Base-by-base conservation (phyloP, 2,888 invertebrate species). In the Octodonta nipae region DNA sequence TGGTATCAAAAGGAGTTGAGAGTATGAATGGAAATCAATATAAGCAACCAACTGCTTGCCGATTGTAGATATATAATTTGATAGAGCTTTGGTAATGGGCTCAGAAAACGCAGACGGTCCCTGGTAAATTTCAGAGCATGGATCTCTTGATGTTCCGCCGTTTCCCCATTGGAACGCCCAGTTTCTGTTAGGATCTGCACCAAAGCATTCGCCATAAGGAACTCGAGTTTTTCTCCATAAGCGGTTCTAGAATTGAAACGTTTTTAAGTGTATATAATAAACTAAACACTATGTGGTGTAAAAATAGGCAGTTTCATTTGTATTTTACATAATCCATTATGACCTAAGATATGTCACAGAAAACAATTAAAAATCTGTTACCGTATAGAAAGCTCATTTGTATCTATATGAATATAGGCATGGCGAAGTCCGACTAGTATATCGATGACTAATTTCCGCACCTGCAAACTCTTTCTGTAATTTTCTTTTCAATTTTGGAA, bases 111-210 rank as follows among this genome's bases (percentile, higher is more conserved):
- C 67, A 1, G 53, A 54, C 1, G 65, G 61, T 5, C 86, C 86
- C 6, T 75, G 75, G 51, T 68, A 85, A 1, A 60, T 70, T 3
- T 80, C 73, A 0, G 67, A 50, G 43, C 81, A 75, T 1, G 76
- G 67, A 27, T 64, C 44, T 1, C 38, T 53, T 40, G 72, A 75
- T 1, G 73, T 60, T 8, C 49, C 79, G 6, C 45, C 78, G 15
- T 66, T 62, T 14, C 65, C 66, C 79, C 79, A 81, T 41, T 71
- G 70, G 50, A 66, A 73, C 37, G 67, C 75, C 75, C 78, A 85
- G 55, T 85, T 85, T 38, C 85, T 69, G 54, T 86, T 86, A 1
- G 79, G 71, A 57, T 86, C 85, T 1, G 73, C 71, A 4, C 85
- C 85, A 36, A 57, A 55, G 43, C 78, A 72, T 0, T 8, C 26